A percentile compares a stretch with the other conserved stretches of the same genome.
These are phyloP conservation scores for Chaitophorus viminalis DNA, from an alignment of 2,888 invertebrate genomes.

Conservation along the genomic window DNA sequence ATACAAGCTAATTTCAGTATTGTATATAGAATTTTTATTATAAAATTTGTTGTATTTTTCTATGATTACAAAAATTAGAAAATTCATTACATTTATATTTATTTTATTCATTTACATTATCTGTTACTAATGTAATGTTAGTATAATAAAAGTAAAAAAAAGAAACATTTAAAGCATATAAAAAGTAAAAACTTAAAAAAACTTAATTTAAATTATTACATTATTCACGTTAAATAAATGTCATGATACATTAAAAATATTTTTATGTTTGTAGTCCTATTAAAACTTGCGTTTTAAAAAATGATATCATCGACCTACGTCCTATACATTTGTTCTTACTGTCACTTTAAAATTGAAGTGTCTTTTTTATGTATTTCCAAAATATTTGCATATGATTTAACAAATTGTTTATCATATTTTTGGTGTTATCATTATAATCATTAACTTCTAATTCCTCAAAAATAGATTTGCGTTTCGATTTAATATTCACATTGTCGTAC, in stretches of 20 bases:
- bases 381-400: constrained; percentile 38
- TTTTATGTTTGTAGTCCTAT: neutral
- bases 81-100: neutral
- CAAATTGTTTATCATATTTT: constrained; percentile 18
- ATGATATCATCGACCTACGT: neutral
- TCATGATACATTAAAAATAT: neutral
- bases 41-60: neutral
- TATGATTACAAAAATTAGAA: neutral
- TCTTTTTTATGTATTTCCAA: constrained; percentile 46
- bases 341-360: constrained; percentile 22
- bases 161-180: neutral
- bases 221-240: neutral
- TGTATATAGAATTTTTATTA: too few relatives aligned
- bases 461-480: constrained; percentile 44
- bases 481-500: constrained; percentile 8
- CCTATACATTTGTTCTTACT: neutral
- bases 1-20: neutral
- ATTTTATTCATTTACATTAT: neutral
- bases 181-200: neutral
- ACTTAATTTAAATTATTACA: neutral
- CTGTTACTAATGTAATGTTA: neutral
- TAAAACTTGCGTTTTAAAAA: neutral
- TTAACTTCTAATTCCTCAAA: constrained; percentile 2
- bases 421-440: neutral
- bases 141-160: neutral